Evolutionary conservation across 2,113 vertebrate genomes (phyloP), one percentile per base, ranked within the genome.

Genomic region (Pelmatolapia mariae): DNA sequence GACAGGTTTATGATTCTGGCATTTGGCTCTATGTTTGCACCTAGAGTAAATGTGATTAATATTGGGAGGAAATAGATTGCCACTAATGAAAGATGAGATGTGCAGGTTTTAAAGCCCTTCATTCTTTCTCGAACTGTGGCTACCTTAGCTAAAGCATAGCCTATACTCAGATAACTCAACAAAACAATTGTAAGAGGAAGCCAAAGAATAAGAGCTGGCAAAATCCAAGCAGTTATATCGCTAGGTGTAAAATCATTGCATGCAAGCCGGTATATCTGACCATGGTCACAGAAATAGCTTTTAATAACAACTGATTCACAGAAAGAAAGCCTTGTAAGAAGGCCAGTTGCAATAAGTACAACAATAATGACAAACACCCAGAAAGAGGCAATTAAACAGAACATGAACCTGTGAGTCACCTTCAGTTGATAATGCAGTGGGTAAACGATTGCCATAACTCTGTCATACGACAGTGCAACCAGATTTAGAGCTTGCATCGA

Each of bases 261-360:
- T 47, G 45, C 45, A 47, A 86, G 56, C 7, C 12, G 16, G 9
- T 19, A 85, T 1, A 85, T 80, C 5, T 19, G 57, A 3, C 76
- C 76, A 40, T 86, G 57, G n/a, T 86, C 84, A 53, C 84, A 86
- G 18, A 86, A 80, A 38, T 53, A 86, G 38, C 85, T 86, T 26
- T 86, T 81, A 57, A 86, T 47, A 43, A 94, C 86, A 50, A 93
- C 87, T 40, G 94, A 93, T 84, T 96, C 93, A 89, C 95, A 95
- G 83, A 94, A 96, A 7, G 85, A 36, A 11, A 86, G 59, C 54
- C 78, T 84, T 1, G 84, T 95, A 2, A 96, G 33, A 7, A 95
- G 84, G 4, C 82, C 54, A 12, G 36, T 73, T 3, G 82, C 22
- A 24, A 89, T n/a, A 0, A 93, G 8, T 4, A 13, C 1, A 29